Percentiles rank a stretch among this genome's conserved stretches.
phyloP scores from a whole-genome alignment of 2,113 vertebrate genomes.

The Junco hyemalis region DNA sequence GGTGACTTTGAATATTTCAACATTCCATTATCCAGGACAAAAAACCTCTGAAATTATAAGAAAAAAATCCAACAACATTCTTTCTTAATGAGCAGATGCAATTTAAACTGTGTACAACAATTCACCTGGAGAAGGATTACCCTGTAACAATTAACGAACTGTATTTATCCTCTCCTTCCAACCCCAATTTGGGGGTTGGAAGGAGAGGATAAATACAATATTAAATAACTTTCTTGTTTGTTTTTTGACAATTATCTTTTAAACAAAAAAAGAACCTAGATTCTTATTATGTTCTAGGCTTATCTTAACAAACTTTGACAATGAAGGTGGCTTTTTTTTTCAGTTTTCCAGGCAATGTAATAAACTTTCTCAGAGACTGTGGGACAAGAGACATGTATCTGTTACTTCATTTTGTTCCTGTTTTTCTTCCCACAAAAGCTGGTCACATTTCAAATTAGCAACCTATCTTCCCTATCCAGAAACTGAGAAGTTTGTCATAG shows the following conservation, averaged over 20 bases:
- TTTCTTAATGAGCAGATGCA: background rate
- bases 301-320: background rate
- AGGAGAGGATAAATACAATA: background rate
- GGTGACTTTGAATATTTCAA: conserved; percentile 98
- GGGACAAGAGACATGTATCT: background rate
- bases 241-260: background rate
- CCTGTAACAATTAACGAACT: background rate
- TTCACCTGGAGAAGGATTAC: background rate
- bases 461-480: background rate
- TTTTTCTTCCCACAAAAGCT: background rate
- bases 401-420: background rate
- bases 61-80: background rate
- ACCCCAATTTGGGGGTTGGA: background rate
- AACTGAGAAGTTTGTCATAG: background rate
- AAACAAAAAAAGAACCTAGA: background rate
- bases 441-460: background rate
- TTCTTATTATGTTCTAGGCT: background rate
- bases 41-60: conserved; percentile 87
- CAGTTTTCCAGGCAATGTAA: background rate
- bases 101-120: background rate
- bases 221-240: background rate
- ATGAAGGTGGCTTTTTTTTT: background rate
- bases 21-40: conserved; percentile 97
- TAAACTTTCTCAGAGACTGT: background rate
- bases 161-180: too few relatives aligned